A percentile compares a stretch with the other conserved stretches of the same genome.
Conservation (phyloP, 1,140 invertebrate genomes). For the Chymomyza costata region DNA sequence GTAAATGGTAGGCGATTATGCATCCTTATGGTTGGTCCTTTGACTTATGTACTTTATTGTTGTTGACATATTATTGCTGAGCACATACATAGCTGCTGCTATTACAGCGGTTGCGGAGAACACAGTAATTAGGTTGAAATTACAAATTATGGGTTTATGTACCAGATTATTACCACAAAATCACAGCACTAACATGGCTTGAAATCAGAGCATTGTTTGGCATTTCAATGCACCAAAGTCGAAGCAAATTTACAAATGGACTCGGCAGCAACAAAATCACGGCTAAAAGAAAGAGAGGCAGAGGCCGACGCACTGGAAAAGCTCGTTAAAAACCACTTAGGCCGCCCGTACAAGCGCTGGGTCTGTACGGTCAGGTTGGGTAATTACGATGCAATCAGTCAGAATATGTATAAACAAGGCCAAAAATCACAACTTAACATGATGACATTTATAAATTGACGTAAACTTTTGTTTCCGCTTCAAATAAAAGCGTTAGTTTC, state of each 20-base stretch:
- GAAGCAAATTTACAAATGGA: conserved; percentile 32
- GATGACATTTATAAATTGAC: conserved; percentile 51
- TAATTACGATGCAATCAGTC: conserved; percentile 69
- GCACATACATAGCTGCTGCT: conserved; percentile 24
- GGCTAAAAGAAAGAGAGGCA: too few relatives aligned
- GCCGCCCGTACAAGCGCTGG: not conserved
- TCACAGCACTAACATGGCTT: conserved; percentile 40
- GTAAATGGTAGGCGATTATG: too few relatives aligned
- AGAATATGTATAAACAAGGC: conserved; percentile 35
- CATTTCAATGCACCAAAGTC: conserved; percentile 12
- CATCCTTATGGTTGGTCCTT: too few relatives aligned
- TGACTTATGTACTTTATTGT: too few relatives aligned
- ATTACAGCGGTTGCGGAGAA: not conserved
- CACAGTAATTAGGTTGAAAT: conserved; percentile 69
- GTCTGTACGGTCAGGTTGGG: conserved; percentile 30
- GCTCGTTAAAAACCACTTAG: conserved; percentile 71
- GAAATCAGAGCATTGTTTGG: conserved; percentile 43
- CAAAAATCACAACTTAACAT: conserved; percentile 53
- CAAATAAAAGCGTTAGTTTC: conserved; percentile 25
- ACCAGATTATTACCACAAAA: conserved; percentile 65
- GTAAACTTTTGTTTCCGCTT: conserved; percentile 16
- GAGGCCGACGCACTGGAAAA: conserved; percentile 17
- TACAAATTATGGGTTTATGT: conserved; percentile 70
- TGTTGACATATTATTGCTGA: conserved; percentile 59
- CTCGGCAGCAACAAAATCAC: conserved; percentile 10